phyloP scores from a whole-genome alignment of 2,888 invertebrate species.

The Steinernema scapterisci region DNA sequence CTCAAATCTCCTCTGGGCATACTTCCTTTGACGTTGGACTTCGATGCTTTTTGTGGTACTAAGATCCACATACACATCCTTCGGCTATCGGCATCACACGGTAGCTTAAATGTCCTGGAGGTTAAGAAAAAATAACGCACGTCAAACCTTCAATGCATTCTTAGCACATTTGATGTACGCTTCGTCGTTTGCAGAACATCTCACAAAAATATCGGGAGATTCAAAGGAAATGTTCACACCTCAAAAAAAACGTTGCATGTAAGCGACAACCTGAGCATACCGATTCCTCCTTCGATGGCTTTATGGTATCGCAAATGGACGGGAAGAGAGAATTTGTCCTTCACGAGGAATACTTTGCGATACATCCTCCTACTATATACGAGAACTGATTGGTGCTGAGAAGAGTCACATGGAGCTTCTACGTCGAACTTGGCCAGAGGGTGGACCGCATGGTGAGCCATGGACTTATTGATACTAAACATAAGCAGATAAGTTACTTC shows the following conservation, averaged over 20 bases:
- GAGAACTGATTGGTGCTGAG: not conserved
- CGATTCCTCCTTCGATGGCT: not conserved
- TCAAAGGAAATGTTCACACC: not conserved
- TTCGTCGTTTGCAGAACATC: not conserved
- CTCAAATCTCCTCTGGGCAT: not conserved
- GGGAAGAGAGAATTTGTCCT: not conserved
- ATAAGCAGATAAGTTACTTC: not conserved
- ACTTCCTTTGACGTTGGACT: not conserved
- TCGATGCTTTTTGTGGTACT: not conserved
- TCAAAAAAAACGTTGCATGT: not conserved
- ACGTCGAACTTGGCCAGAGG: not conserved
- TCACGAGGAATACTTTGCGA: not conserved
- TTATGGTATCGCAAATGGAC: conserved; percentile 17
- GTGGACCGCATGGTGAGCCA: not conserved
- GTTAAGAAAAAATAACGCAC: not conserved
- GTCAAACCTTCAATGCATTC: not conserved
- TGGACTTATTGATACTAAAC: not conserved
- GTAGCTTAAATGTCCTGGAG: not conserved
- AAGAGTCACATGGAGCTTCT: not conserved
- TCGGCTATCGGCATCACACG: not conserved
- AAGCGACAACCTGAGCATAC: too few relatives aligned
- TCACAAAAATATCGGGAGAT: conserved; percentile 4
- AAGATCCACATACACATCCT: not conserved
- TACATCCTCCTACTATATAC: not conserved
- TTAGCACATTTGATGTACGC: not conserved